These are phyloP conservation scores for Odocoileus hemionus DNA, from an alignment of 2,113 vertebrate species.

Conservation along the genomic window DNA sequence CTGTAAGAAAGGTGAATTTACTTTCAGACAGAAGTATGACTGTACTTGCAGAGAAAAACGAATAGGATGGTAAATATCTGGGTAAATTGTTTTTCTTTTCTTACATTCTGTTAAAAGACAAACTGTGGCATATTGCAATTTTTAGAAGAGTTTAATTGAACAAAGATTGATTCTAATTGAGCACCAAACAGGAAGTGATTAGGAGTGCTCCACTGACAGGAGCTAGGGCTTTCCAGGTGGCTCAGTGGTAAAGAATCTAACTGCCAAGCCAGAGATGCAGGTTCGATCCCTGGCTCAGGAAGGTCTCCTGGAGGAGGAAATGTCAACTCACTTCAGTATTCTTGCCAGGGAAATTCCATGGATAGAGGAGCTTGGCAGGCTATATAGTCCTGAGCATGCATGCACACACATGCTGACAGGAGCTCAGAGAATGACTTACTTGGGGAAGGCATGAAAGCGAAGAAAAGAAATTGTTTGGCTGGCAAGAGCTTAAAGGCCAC, in stretches of 20 bases:
- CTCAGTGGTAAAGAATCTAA: too few species aligned
- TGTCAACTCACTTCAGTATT: too few species aligned
- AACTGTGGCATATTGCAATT: not conserved
- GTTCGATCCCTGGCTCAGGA: too few species aligned
- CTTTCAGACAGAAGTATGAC: not conserved
- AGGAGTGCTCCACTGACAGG: not conserved
- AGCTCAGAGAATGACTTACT: not conserved
- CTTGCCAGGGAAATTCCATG: too few species aligned
- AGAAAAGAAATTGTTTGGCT: not conserved
- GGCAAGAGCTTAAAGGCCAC: not conserved
- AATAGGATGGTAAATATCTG: not conserved
- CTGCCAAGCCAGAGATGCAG: too few species aligned
- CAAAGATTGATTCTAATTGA: not conserved
- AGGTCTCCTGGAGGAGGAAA: too few species aligned
- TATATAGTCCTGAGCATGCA: too few species aligned
- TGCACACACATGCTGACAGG: not conserved
- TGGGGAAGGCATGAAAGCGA: not conserved
- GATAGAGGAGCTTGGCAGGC: too few species aligned
- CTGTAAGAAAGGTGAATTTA: not conserved
- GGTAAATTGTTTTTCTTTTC: not conserved
- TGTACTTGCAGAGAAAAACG: not conserved
- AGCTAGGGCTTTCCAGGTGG: too few species aligned
- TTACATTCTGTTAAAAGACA: not conserved
- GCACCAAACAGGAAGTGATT: not conserved
- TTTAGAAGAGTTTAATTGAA: not conserved